Evolutionary conservation across 2,888 invertebrate species (phyloP).

Genomic region (Atherix ibis): DNA sequence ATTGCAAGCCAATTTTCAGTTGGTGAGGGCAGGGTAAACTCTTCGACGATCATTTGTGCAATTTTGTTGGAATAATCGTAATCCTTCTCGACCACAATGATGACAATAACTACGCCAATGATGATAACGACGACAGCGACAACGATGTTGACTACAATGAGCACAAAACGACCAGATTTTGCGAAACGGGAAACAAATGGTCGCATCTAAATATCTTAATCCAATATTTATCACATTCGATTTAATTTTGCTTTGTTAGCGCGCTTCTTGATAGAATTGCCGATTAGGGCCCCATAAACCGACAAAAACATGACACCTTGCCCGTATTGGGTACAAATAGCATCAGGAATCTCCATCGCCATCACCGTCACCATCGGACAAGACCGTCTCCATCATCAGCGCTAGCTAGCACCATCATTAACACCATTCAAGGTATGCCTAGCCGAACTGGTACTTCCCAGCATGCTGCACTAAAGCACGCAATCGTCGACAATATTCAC

Average conservation of each 20-base stretch:
- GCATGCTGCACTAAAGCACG: no score
- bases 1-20: neutral
- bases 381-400: no score
- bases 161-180: no score
- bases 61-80: no score
- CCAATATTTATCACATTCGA: slow-evolving; percentile 19
- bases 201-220: slow-evolving; percentile 30
- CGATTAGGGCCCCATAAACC: slow-evolving; percentile 35
- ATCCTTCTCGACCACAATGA: no score
- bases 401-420: no score
- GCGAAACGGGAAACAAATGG: slow-evolving; percentile 11
- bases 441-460: no score
- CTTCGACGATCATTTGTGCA: no score
- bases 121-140: neutral
- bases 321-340: slow-evolving; percentile 12
- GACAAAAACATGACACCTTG: slow-evolving; percentile 32
- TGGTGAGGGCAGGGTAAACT: slow-evolving; percentile 1
- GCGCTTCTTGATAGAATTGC: slow-evolving; percentile 34
- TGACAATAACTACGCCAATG: neutral
- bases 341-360: neutral
- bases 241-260: slow-evolving; percentile 25
- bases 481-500: no score
- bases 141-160: no score
- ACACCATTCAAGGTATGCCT: no score
- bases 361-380: neutral